These are phyloP conservation scores for Globodera ellingtonae DNA, from an alignment of 1,140 invertebrate genomes.

Conservation along the genomic window DNA sequence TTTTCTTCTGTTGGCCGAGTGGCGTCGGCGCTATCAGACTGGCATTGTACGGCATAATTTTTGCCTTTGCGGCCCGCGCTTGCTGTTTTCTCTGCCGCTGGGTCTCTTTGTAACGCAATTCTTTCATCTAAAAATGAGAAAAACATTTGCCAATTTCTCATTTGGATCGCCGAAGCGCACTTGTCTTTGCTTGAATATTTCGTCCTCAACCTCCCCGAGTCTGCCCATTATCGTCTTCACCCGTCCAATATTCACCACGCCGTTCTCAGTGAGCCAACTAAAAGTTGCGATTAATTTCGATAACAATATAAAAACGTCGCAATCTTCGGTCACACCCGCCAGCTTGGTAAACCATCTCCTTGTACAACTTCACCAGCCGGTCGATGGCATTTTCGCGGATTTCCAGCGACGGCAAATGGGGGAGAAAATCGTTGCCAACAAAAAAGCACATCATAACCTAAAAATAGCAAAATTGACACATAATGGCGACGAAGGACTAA, in stretches of 20 bases:
- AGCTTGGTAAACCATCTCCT: constrained; percentile 84
- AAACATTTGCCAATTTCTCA: background rate
- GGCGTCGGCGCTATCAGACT: constrained; percentile 33
- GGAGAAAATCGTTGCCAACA: constrained; percentile 98
- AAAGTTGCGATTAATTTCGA: constrained; percentile 39
- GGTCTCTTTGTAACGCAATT: constrained; percentile 72
- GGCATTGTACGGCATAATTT: constrained; percentile 35
- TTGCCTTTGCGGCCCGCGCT: constrained; percentile 6
- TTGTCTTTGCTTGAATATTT: constrained; percentile 86
- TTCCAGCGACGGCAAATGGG: constrained; percentile 95
- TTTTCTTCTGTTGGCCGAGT: constrained; percentile 12
- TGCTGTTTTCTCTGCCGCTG: constrained; percentile 29
- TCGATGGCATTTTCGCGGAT: constrained; percentile 97
- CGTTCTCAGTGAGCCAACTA: constrained; percentile 86
- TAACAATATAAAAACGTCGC: background rate
- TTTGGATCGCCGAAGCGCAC: constrained; percentile 13
- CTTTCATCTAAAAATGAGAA: constrained; percentile 32
- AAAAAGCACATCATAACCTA: constrained; percentile 99
- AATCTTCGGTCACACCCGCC: constrained; percentile 42
- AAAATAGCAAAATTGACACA: background rate
- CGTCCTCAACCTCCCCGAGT: constrained; percentile 89
- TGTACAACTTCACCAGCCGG: constrained; percentile 87
- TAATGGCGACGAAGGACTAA: too few relatives aligned
- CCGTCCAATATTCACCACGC: constrained; percentile 84
- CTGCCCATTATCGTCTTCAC: constrained; percentile 87